Percentiles rank a stretch among this genome's conserved stretches.
These are phyloP conservation scores for Diabrotica balteata DNA, from an alignment of 2,888 invertebrate genomes.

Conservation along the genomic window DNA sequence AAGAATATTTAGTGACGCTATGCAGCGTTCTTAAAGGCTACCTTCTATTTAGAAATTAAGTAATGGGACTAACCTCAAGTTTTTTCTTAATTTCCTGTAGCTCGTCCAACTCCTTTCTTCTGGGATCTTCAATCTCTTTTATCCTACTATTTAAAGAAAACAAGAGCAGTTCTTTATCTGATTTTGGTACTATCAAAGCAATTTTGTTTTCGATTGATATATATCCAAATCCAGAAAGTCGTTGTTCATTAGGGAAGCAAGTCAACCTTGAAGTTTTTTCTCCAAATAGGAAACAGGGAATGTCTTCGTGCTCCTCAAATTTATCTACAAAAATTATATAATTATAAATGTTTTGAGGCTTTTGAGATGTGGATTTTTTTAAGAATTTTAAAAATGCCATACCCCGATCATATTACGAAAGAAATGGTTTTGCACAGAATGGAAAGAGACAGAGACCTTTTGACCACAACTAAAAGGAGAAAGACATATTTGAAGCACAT, in stretches of 20 bases:
- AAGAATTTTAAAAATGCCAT: too few relatives aligned
- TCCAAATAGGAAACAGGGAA: conserved; percentile 53
- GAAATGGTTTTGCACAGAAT: too few relatives aligned
- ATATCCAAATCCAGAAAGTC: conserved; percentile 50
- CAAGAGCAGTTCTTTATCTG: conserved; percentile 42
- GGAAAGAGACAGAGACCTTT: too few relatives aligned
- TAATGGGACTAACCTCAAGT: conserved; percentile 16
- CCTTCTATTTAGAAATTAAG: too few relatives aligned
- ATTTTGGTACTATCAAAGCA: conserved; percentile 51
- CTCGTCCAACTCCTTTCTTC: conserved; percentile 48
- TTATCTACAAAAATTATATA: conserved; percentile 28
- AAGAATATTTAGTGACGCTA: too few relatives aligned
- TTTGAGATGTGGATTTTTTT: too few relatives aligned
- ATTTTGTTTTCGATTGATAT: conserved; percentile 49
- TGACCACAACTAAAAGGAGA: too few relatives aligned
- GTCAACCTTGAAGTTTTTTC: conserved; percentile 47
- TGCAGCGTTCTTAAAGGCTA: too few relatives aligned
- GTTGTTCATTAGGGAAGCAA: conserved; percentile 50
- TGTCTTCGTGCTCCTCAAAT: conserved; percentile 57
- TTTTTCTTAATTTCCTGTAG: conserved; percentile 22
- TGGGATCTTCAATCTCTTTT: conserved; percentile 49
- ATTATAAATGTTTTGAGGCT: conserved; percentile 3
- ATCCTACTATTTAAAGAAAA: conserved; percentile 52
- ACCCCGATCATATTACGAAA: too few relatives aligned
- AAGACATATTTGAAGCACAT: too few relatives aligned